Evolutionary conservation across 2,888 invertebrate species (phyloP).

Genomic region (Belgica antarctica): DNA sequence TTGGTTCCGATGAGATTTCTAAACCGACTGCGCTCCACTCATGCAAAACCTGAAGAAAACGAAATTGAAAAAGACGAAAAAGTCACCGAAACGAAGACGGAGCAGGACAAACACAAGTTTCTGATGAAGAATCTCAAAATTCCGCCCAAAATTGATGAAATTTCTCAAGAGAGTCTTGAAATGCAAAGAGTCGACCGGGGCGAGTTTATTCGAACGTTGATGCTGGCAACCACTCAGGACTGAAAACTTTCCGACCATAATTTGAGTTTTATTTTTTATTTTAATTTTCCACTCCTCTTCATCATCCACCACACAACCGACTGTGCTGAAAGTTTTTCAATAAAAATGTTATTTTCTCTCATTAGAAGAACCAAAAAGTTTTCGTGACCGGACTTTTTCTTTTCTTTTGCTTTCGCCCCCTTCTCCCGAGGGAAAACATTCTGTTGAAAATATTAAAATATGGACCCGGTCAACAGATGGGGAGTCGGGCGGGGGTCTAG

Average conservation of each 20-base stretch:
- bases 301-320: slow-evolving; percentile 3
- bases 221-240: not conserved
- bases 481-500: too few species aligned
- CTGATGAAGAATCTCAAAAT: slow-evolving; percentile 15
- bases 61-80: not conserved
- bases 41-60: not conserved
- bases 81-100: too few species aligned
- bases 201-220: not conserved
- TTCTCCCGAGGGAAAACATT: not conserved
- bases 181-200: slow-evolving; percentile 1
- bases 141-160: not conserved
- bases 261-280: slow-evolving; percentile 30
- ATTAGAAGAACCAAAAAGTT: slow-evolving; percentile 27
- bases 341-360: slow-evolving; percentile 37
- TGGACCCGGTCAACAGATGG: too few species aligned
- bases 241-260: slow-evolving; percentile 31
- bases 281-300: slow-evolving; percentile 14
- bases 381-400: slow-evolving; percentile 25
- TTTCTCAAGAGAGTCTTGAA: slow-evolving; percentile 25
- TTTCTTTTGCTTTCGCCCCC: not conserved
- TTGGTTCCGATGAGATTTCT: not conserved
- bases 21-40: not conserved
- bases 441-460: not conserved
- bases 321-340: slow-evolving; percentile 35
- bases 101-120: slow-evolving; percentile 1